Conservation (phyloP, 2,797 vertebrate genomes). For the Melanitta fusca region DNA sequence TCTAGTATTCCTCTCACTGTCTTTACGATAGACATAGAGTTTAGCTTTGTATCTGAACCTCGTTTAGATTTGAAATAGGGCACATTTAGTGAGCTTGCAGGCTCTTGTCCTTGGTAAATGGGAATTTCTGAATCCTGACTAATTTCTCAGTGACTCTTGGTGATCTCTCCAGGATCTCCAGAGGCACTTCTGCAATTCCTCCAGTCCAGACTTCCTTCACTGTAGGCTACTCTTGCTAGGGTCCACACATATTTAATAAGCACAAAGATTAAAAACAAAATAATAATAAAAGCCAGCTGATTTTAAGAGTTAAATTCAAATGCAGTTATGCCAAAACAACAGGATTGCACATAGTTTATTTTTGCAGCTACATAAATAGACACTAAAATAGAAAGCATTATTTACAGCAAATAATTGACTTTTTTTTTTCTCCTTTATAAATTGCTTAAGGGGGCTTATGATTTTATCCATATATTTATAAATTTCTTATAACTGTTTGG, state of each 20-base stretch:
- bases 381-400: background rate
- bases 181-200: background rate
- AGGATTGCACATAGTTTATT: background rate
- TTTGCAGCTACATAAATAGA: background rate
- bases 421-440: conserved; percentile 28
- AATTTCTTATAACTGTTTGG: conserved; percentile 11
- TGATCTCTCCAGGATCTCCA: background rate
- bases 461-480: background rate
- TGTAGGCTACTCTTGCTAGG: background rate
- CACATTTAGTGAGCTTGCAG: background rate
- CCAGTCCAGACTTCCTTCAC: background rate
- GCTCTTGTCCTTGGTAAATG: background rate
- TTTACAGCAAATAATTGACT: background rate
- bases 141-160: background rate
- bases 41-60: background rate
- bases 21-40: background rate
- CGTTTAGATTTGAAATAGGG: background rate
- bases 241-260: background rate
- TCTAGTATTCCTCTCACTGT: background rate
- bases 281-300: background rate
- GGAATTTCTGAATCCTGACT: background rate
- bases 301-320: background rate
- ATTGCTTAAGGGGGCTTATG: background rate
- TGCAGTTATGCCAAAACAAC: background rate
- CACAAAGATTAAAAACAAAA: background rate